phyloP scores from a whole-genome alignment of 2,797 vertebrate species.

The Chaetophractus vellerosus region DNA sequence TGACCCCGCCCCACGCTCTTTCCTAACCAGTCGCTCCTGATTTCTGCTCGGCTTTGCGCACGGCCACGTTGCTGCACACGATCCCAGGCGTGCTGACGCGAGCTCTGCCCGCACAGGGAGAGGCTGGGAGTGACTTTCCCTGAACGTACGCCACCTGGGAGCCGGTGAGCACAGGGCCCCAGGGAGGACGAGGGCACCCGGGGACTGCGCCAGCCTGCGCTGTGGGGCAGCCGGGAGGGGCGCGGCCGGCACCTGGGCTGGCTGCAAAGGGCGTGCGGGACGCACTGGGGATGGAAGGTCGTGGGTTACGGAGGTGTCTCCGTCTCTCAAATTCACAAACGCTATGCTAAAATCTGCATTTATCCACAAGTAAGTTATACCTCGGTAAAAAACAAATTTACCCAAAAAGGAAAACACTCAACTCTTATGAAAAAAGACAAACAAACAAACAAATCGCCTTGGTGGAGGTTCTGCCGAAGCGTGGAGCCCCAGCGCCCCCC shows the following conservation, averaged over 20 bases:
- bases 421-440: background rate
- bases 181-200: no score
- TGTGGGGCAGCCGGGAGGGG: no score
- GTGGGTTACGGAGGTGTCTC: background rate
- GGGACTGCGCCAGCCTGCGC: no score
- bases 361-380: background rate
- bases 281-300: no score
- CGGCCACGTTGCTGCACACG: background rate
- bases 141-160: no score
- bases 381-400: background rate
- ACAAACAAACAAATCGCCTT: background rate
- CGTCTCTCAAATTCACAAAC: background rate
- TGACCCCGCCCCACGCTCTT: background rate
- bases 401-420: background rate
- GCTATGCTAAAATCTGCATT: background rate
- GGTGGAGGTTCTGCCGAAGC: background rate
- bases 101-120: no score
- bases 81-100: no score
- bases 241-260: background rate
- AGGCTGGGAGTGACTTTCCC: no score
- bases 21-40: background rate
- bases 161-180: no score
- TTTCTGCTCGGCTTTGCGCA: background rate
- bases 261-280: no score
- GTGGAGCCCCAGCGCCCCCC: accelerated